phyloP scores from a whole-genome alignment of 2,797 vertebrate species.

The Pangasius macronema region DNA sequence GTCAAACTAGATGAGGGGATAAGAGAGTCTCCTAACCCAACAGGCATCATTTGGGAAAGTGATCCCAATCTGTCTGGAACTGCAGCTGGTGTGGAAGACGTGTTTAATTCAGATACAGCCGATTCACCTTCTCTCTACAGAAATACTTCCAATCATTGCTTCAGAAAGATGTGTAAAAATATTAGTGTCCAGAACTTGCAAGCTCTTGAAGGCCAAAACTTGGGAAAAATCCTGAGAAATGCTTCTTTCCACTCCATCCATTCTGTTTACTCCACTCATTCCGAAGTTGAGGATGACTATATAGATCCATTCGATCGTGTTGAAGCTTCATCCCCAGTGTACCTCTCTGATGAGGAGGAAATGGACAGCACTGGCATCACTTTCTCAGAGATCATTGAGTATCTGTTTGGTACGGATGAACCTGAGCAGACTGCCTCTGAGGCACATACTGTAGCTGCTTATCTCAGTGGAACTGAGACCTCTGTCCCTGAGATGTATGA shows the following conservation, averaged over 20 bases:
- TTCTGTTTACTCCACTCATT: conserved; percentile 32
- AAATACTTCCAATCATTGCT: conserved; percentile 50
- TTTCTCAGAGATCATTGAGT: conserved; percentile 68
- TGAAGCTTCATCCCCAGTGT: conserved; percentile 54
- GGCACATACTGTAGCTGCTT: conserved; percentile 45
- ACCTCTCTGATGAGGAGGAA: conserved; percentile 53
- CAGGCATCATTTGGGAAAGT: conserved; percentile 62
- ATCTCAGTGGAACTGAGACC: conserved; percentile 52
- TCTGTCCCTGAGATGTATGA: conserved; percentile 87
- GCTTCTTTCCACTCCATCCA: conserved; percentile 50
- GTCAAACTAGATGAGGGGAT: conserved; percentile 27
- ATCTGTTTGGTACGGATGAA: conserved; percentile 66
- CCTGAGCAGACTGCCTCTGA: conserved; percentile 48
- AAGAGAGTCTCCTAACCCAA: conserved; percentile 41
- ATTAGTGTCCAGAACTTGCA: conserved; percentile 69
- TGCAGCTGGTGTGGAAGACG: conserved; percentile 45
- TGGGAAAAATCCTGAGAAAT: conserved; percentile 39
- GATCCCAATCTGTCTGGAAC: conserved; percentile 42
- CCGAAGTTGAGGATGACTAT: conserved; percentile 49
- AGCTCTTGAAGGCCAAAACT: conserved; percentile 62
- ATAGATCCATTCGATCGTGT: conserved; percentile 55
- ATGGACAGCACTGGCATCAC: conserved; percentile 63
- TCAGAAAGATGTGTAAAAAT: conserved; percentile 71
- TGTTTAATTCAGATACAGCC: conserved; percentile 49
- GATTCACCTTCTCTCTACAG: conserved; percentile 46